These are phyloP conservation scores for Drosophila cognata DNA, from an alignment of 2,888 invertebrate genomes.

Conservation along the genomic window DNA sequence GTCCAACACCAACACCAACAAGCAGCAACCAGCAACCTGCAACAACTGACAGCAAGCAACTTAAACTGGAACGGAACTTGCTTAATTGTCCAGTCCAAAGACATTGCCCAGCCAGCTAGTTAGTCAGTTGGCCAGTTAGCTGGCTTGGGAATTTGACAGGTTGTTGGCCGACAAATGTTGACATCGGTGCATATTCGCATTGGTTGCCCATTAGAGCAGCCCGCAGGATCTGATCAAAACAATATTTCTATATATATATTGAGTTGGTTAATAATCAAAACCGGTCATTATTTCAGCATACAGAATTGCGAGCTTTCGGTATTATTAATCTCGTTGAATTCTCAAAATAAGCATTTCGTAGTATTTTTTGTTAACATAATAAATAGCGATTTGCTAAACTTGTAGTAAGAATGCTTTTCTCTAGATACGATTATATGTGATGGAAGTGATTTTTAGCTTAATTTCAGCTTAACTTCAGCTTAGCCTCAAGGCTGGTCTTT, in stretches of 20 bases:
- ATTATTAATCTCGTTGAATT: not conserved
- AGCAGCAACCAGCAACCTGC: conserved; percentile 14
- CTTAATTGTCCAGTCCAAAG: conserved; percentile 66
- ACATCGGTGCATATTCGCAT: conserved; percentile 26
- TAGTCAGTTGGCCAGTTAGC: conserved; percentile 9
- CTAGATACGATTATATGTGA: not conserved
- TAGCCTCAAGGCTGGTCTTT: not conserved
- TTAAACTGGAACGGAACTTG: conserved; percentile 76
- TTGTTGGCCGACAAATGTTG: conserved; percentile 59
- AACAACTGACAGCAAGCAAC: conserved; percentile 23
- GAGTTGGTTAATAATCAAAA: not conserved
- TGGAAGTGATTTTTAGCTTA: not conserved
- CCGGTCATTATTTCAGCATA: not conserved
- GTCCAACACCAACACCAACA: conserved; percentile 19
- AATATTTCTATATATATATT: not conserved
- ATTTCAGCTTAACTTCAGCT: not conserved
- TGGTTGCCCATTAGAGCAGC: conserved; percentile 17
- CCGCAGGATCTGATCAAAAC: conserved; percentile 19
- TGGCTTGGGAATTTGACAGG: conserved; percentile 54
- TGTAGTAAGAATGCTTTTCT: not conserved
- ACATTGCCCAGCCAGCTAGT: conserved; percentile 38
- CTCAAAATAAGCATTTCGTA: not conserved
- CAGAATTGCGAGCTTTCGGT: not conserved
- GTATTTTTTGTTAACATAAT: not conserved
- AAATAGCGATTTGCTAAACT: not conserved